Base-by-base conservation (phyloP, 1,140 invertebrate genomes). In the Centruroides vittatus region DNA sequence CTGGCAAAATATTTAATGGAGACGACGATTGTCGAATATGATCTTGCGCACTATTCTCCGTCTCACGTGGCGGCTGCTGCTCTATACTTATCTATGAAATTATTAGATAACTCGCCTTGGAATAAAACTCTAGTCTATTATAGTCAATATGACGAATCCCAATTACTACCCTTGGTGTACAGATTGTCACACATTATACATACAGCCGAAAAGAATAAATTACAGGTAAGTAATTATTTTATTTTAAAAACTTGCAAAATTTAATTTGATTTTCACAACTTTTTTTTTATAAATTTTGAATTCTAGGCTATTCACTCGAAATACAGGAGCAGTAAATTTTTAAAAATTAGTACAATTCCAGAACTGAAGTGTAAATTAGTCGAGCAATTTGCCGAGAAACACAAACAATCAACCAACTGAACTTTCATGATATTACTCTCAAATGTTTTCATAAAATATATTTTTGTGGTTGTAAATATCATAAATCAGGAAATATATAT, bases 1-100 rank as follows among this genome's bases (percentile, higher is more conserved):
- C 75, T 95, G 71, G 90, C 90, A 7, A 98, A 98, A 76, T 98
- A 94, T 72, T 82, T 98, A 57, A 80, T 93, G 67, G 94, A 98
- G 73, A 73, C 97, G 41, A 80, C 84, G 61, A 74, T 94, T 50
- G 73, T 92, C 11, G 84, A 94, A 52, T 93, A 94, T 71, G 78
- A 84, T 47, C 80, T 93, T 75, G 82, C 82, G 36, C 85, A 90
- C 70, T 81, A 86, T 69, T 76, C 78, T 58, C 92, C 94, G 5
- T 97, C 93, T 11, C 65, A 82, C n/a, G 73, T 86, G 51, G 86
- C 88, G 55, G 86, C 86, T 59, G 83, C 82, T 52, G 80, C 85
- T 47, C 74, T 88, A 53, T 88, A 82, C 73, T 74, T 90, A 41
- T 79, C 86, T 46, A 77, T 85, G 56, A 75, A 78, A 74, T 70